Evolutionary conservation across 2,797 vertebrate genomes (phyloP).

Genomic region (Argyrosomus regius): DNA sequence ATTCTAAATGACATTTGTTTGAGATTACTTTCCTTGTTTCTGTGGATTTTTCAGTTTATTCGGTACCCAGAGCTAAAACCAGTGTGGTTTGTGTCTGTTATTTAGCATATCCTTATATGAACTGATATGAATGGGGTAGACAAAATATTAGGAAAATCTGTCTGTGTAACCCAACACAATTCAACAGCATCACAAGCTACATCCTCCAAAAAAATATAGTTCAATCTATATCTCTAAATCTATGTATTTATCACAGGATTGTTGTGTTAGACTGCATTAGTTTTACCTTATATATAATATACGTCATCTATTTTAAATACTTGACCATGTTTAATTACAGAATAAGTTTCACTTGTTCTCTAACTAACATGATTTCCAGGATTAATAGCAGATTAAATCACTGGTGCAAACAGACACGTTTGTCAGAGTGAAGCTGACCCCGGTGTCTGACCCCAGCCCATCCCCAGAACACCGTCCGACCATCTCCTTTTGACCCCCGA

Average conservation of each 20-base stretch:
- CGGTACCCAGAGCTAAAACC: background rate
- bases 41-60: background rate
- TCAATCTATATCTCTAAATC: background rate
- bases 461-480: constrained; percentile 51
- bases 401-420: constrained; percentile 52
- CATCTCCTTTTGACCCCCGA: constrained; percentile 58
- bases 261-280: too few relatives aligned
- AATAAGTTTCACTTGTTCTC: constrained; percentile 22
- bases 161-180: background rate
- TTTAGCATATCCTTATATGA: background rate
- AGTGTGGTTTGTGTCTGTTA: too few relatives aligned
- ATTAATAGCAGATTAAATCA: constrained; percentile 48
- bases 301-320: background rate
- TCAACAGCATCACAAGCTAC: background rate
- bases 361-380: background rate
- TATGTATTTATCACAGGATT: background rate
- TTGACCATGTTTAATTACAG: background rate
- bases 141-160: background rate
- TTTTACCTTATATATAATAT: background rate
- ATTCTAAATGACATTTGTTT: background rate
- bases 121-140: background rate
- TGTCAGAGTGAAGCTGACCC: constrained; percentile 54
- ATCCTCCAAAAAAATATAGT: background rate
- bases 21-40: too few relatives aligned
- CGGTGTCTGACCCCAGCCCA: constrained; percentile 52